Evolutionary conservation across 1,140 invertebrate genomes (phyloP), one percentile per base, ranked within the genome.

Genomic region (Bombus superbus): DNA sequence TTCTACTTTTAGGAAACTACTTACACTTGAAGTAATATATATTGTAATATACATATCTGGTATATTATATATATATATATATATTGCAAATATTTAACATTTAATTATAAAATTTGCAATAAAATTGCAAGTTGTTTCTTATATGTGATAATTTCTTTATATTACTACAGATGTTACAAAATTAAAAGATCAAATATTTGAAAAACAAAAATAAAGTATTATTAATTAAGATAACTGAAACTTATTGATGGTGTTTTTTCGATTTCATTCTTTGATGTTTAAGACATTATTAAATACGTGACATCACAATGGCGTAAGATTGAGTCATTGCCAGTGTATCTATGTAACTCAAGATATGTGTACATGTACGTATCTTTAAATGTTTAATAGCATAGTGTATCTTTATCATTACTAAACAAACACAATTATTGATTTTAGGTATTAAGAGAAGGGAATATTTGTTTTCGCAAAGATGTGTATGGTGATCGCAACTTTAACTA

Each of bases 401-500:
- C 28, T 69, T 76, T 40, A 66, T 42, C 22, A 18, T 28, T 69
- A 8, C 22, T 32, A 35, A 42, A n/a, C 13, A 25, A 38, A 42
- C 15, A 3, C 8, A 28, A 15, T 68, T 40, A 53, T 59, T 53
- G 28, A 62, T 85, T 73, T 79, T 22, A 62, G 18, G 9, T 15
- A 47, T 47, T 28, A 28, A 40, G n/a, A 32, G 10, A 42, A 38
- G 13, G 25, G 8, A 13, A 11, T 25, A 71, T 10, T 32, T 2
- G 22, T 38, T 40, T 15, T 15, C 2, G 32, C 1, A 68, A 59
- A 74, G 13, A 89, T 87, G 81, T 83, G 86, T 22, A 38, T 69
- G 44, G 83, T 74, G 32, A 35, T 86, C 35, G 79, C 81, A 18
- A 47, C 35, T 28, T 59, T 89, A 2, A 32, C 62, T 68, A 69